These are phyloP conservation scores for Dendroctonus valens DNA, from an alignment of 1,140 invertebrate genomes.

Conservation along the genomic window DNA sequence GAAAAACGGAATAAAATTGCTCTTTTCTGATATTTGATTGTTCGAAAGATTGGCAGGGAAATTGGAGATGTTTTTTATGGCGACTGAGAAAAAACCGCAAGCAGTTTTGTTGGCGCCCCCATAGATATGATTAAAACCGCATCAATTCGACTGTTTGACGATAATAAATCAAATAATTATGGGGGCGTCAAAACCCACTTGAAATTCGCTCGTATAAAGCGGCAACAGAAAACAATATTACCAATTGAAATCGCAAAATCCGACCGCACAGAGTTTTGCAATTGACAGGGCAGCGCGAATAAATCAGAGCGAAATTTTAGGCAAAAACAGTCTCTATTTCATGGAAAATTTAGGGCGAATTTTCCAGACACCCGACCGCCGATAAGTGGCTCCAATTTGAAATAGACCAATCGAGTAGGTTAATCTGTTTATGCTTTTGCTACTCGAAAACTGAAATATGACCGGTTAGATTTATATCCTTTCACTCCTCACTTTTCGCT, in stretches of 20 bases:
- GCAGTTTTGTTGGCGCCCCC: too few relatives aligned
- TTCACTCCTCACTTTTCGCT: too few relatives aligned
- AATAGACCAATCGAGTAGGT: constrained; percentile 18
- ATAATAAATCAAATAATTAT: constrained; percentile 27
- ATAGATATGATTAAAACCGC: not conserved
- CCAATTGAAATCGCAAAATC: constrained; percentile 31
- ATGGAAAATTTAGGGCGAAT: not conserved
- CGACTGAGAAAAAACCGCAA: too few relatives aligned
- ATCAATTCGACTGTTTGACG: not conserved
- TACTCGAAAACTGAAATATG: too few relatives aligned
- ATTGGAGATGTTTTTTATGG: constrained; percentile 17
- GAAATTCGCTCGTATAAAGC: constrained; percentile 8
- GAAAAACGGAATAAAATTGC: constrained; percentile 24
- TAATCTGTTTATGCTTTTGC: constrained; percentile 10
- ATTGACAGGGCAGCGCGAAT: constrained; percentile 20
- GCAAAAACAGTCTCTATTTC: constrained; percentile 16
- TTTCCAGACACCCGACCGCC: not conserved
- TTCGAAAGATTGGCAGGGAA: constrained; percentile 28
- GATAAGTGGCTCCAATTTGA: constrained; percentile 19
- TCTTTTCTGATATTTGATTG: constrained; percentile 33
- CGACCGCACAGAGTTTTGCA: constrained; percentile 18
- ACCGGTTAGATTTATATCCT: too few relatives aligned
- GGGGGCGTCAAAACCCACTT: constrained; percentile 17
- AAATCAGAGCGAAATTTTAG: constrained; percentile 9
- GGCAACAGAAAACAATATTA: constrained; percentile 29